Percentiles rank a stretch among this genome's conserved stretches.
Conservation (phyloP, 1,140 invertebrate species). For the Amyelois transitella region DNA sequence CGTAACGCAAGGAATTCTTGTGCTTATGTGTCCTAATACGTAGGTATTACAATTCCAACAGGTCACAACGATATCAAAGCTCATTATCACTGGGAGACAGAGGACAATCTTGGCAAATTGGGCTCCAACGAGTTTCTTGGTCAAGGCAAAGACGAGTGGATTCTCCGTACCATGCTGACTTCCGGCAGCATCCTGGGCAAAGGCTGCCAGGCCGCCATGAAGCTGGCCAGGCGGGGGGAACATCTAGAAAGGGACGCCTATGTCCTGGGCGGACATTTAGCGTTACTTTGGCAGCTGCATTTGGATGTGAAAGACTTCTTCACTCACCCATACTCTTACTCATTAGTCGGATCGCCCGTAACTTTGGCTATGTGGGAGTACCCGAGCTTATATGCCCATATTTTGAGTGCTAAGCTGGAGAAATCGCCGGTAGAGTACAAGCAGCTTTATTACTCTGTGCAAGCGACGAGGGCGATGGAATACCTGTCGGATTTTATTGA, state of each 20-base stretch:
- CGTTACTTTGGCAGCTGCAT: slow-evolving; percentile 85
- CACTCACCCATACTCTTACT: slow-evolving; percentile 72
- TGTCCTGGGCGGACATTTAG: slow-evolving; percentile 88
- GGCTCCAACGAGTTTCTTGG: slow-evolving; percentile 70
- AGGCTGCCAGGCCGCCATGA: slow-evolving; percentile 86
- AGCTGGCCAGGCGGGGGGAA: slow-evolving; percentile 81
- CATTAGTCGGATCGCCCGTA: slow-evolving; percentile 83
- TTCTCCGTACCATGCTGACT: slow-evolving; percentile 82
- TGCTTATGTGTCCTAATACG: too few species aligned
- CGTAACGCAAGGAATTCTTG: too few species aligned
- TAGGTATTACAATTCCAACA: slow-evolving; percentile 6
- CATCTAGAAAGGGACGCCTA: slow-evolving; percentile 81
- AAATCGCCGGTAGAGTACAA: slow-evolving; percentile 46
- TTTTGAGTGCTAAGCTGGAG: slow-evolving; percentile 55
- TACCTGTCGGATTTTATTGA: slow-evolving; percentile 51
- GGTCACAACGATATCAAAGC: slow-evolving; percentile 29
- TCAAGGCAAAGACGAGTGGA: slow-evolving; percentile 85
- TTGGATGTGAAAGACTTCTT: slow-evolving; percentile 74
- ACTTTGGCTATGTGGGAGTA: slow-evolving; percentile 84
- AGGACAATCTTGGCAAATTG: slow-evolving; percentile 52
- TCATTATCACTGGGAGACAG: slow-evolving; percentile 49
- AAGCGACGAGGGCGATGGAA: slow-evolving; percentile 52
- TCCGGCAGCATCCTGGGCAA: slow-evolving; percentile 87
- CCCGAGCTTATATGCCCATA: slow-evolving; percentile 76
- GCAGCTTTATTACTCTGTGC: slow-evolving; percentile 53